Percentiles rank a stretch among this genome's conserved stretches.
phyloP scores from a whole-genome alignment of 2,888 invertebrate genomes.

The Drosophila histrio region DNA sequence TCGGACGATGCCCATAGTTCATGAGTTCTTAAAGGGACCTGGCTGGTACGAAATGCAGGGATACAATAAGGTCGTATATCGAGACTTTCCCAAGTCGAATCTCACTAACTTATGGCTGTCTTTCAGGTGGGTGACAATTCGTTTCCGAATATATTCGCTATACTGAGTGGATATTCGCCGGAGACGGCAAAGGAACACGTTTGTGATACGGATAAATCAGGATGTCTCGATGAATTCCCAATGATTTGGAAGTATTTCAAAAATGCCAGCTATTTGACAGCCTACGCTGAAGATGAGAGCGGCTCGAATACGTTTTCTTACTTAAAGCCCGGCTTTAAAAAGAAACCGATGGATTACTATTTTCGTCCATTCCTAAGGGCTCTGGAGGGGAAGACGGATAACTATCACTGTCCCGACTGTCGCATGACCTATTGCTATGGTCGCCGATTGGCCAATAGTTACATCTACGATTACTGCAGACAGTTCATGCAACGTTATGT shows the following conservation, averaged over 20 bases:
- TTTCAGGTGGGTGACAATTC: slow-evolving; percentile 92
- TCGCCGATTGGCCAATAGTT: slow-evolving; percentile 86
- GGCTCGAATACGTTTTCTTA: slow-evolving; percentile 86
- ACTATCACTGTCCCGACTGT: slow-evolving; percentile 58
- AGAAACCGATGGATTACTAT: slow-evolving; percentile 91
- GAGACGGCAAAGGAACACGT: slow-evolving; percentile 83
- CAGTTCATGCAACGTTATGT: slow-evolving; percentile 87
- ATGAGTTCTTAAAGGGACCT: slow-evolving; percentile 87
- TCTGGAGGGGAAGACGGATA: slow-evolving; percentile 85
- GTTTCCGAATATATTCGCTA: slow-evolving; percentile 93
- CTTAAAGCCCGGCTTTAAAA: slow-evolving; percentile 87
- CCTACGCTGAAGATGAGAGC: slow-evolving; percentile 90
- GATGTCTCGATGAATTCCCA: slow-evolving; percentile 88
- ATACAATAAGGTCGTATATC: slow-evolving; percentile 86
- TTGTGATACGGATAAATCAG: slow-evolving; percentile 84
- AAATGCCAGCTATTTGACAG: slow-evolving; percentile 89
- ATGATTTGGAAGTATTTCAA: slow-evolving; percentile 91
- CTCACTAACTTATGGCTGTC: not conserved
- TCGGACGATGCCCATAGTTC: slow-evolving; percentile 89
- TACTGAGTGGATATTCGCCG: slow-evolving; percentile 88
- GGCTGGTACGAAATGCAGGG: slow-evolving; percentile 89
- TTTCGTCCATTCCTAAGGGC: slow-evolving; percentile 89
- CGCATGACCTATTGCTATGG: slow-evolving; percentile 85
- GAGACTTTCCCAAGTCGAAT: too few relatives aligned
- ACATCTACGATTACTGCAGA: slow-evolving; percentile 87